A percentile compares a stretch with the other conserved stretches of the same genome.
These are phyloP conservation scores for Amniataba percoides DNA, from an alignment of 2,797 vertebrate genomes.

Conservation along the genomic window DNA sequence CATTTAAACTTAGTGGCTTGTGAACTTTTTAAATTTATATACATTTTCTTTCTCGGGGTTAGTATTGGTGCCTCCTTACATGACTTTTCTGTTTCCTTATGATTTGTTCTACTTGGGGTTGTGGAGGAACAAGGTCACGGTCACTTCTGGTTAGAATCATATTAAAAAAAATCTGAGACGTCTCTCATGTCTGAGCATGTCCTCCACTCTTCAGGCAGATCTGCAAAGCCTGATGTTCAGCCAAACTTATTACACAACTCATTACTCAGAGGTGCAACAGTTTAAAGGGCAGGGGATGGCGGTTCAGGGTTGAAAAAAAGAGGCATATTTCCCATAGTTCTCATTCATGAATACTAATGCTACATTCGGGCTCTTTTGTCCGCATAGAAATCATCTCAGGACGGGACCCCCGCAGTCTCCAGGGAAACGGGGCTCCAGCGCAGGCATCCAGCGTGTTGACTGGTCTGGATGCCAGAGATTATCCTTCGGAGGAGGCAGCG, in stretches of 20 bases:
- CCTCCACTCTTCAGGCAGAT: not conserved
- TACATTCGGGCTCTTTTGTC: conserved; percentile 54
- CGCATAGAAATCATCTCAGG: conserved; percentile 50
- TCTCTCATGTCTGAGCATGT: not conserved
- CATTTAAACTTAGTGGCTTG: not conserved
- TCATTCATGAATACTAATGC: conserved; percentile 67
- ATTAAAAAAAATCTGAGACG: not conserved
- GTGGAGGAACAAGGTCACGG: not conserved
- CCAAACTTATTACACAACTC: not conserved
- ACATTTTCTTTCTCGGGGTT: not conserved
- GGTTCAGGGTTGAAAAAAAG: not conserved
- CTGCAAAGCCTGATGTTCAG: not conserved
- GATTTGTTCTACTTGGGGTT: not conserved
- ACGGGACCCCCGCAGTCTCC: conserved; percentile 72
- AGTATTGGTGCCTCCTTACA: not conserved
- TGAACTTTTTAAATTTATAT: not conserved
- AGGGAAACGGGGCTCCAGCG: conserved; percentile 69
- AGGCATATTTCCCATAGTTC: conserved; percentile 25
- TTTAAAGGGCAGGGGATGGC: not conserved
- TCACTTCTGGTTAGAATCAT: not conserved
- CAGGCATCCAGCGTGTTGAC: conserved; percentile 72
- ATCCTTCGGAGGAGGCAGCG: conserved; percentile 36
- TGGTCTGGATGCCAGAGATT: conserved; percentile 55
- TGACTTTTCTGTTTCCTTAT: not conserved
- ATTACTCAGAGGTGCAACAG: not conserved